These are phyloP conservation scores for Corticium candelabrum DNA, from an alignment of 37 sponge, comb jelly and placozoan species.

Conservation along the genomic window DNA sequence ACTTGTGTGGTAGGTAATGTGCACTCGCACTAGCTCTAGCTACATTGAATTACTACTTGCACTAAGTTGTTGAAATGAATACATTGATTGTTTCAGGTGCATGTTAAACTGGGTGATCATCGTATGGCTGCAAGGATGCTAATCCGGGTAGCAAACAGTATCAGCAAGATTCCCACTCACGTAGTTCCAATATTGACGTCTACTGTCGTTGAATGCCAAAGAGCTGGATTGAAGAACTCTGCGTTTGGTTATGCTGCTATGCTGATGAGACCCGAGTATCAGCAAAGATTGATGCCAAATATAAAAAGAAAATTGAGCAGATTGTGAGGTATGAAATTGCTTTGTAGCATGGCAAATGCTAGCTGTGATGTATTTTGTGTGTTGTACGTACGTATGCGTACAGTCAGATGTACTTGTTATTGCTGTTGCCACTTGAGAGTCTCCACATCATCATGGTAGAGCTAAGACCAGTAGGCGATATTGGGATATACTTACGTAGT, in stretches of 20 bases:
- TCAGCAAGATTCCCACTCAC: constrained; percentile 94
- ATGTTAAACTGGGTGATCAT: constrained; percentile 83
- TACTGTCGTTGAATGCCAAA: constrained; percentile 90
- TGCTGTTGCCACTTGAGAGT: no score
- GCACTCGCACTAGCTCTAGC: no score
- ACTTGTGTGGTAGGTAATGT: no score
- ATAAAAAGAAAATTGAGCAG: constrained; percentile 93
- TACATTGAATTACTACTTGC: no score
- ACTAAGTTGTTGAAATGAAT: background rate
- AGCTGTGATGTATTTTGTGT: no score
- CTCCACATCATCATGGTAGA: no score
- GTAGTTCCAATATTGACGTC: constrained; percentile 93
- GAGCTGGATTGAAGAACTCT: constrained; percentile 70
- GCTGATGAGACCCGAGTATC: constrained; percentile 90
- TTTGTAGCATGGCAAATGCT: no score
- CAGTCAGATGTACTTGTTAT: no score
- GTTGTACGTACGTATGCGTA: no score
- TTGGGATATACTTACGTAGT: no score
- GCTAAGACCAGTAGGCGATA: no score
- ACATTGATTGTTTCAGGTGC: constrained; percentile 29
- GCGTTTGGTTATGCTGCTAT: constrained; percentile 90
- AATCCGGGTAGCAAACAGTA: constrained; percentile 83
- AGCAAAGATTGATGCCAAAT: constrained; percentile 79
- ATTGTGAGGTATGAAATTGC: constrained; percentile 69
- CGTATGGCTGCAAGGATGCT: constrained; percentile 78